These are phyloP conservation scores for Phocoena phocoena DNA, from an alignment of 2,113 vertebrate genomes.

Conservation along the genomic window DNA sequence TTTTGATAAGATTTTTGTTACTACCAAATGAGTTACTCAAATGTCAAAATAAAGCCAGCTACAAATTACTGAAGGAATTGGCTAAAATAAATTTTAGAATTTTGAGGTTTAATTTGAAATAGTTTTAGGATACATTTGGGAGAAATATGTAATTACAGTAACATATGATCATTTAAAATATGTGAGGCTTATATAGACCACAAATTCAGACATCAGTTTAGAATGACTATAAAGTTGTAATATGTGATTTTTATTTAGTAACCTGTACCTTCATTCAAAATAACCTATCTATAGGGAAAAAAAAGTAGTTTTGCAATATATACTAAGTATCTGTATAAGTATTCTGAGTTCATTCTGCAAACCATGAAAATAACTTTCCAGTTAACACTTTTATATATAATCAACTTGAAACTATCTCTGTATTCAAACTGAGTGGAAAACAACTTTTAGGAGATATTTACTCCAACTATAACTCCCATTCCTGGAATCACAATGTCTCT, in stretches of 20 bases:
- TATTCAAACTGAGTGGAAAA: background rate
- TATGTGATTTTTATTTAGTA: conserved; percentile 51
- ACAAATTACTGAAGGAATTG: conserved; percentile 28
- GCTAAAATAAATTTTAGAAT: conserved; percentile 32
- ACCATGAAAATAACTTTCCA: background rate
- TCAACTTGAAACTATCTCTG: conserved; percentile 33
- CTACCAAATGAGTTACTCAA: conserved; percentile 41
- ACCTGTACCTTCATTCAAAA: conserved; percentile 1
- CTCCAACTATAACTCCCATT: rapidly evolving
- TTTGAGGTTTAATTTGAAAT: conserved; percentile 42
- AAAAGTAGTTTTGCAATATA: background rate
- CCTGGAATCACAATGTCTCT: background rate
- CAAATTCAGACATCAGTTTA: conserved; percentile 35
- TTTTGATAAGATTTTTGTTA: conserved; percentile 17
- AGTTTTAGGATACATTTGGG: conserved; percentile 40
- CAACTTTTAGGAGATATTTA: background rate
- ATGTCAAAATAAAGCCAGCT: conserved; percentile 38
- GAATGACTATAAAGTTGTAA: conserved; percentile 46
- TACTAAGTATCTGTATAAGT: background rate
- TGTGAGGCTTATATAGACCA: background rate
- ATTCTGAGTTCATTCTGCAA: conserved; percentile 31
- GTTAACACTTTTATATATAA: background rate
- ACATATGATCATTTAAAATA: conserved; percentile 48
- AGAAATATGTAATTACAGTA: conserved; percentile 58
- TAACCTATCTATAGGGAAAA: background rate